A percentile compares a stretch with the other conserved stretches of the same genome.
phyloP scores from a whole-genome alignment of 2,888 invertebrate genomes.

The Tenthredo notha region DNA sequence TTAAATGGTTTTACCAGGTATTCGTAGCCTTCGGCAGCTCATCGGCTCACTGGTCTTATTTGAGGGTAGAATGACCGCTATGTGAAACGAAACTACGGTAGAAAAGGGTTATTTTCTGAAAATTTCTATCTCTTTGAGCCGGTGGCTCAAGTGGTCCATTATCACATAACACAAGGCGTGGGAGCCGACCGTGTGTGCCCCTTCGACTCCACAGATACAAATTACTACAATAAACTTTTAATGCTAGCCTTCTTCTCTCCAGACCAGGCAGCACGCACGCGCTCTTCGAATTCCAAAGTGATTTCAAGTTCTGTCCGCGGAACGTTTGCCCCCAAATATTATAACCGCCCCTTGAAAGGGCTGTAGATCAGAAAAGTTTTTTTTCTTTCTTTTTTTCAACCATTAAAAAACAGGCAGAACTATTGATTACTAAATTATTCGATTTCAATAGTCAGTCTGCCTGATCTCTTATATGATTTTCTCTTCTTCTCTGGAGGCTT shows the following conservation, averaged over 20 bases:
- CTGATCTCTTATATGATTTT: neutral
- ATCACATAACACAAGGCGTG: slow-evolving; percentile 69
- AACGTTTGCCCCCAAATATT: slow-evolving; percentile 29
- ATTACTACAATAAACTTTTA: slow-evolving; percentile 72
- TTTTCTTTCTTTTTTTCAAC: neutral
- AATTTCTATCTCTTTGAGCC: slow-evolving; percentile 43
- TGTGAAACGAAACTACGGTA: slow-evolving; percentile 31
- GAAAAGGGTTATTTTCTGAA: slow-evolving; percentile 50
- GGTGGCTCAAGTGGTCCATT: slow-evolving; percentile 60
- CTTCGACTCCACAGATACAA: slow-evolving; percentile 63
- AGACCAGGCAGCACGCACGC: slow-evolving; percentile 63
- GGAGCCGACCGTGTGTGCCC: slow-evolving; percentile 63
- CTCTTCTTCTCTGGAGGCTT: neutral
- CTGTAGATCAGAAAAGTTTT: neutral
- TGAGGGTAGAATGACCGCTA: slow-evolving; percentile 43
- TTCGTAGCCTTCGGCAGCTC: slow-evolving; percentile 35
- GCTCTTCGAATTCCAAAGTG: slow-evolving; percentile 58
- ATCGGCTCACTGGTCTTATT: slow-evolving; percentile 19
- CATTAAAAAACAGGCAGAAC: neutral
- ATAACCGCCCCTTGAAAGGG: neutral
- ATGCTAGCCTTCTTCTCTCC: slow-evolving; percentile 60
- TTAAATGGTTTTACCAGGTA: slow-evolving; percentile 48
- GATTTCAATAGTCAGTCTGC: neutral
- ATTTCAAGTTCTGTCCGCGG: slow-evolving; percentile 17
- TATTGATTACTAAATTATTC: slow-evolving; percentile 23